A percentile compares a stretch with the other conserved stretches of the same genome.
These are phyloP conservation scores for Scophthalmus maximus DNA, from an alignment of 2,113 vertebrate genomes.

Conservation along the genomic window DNA sequence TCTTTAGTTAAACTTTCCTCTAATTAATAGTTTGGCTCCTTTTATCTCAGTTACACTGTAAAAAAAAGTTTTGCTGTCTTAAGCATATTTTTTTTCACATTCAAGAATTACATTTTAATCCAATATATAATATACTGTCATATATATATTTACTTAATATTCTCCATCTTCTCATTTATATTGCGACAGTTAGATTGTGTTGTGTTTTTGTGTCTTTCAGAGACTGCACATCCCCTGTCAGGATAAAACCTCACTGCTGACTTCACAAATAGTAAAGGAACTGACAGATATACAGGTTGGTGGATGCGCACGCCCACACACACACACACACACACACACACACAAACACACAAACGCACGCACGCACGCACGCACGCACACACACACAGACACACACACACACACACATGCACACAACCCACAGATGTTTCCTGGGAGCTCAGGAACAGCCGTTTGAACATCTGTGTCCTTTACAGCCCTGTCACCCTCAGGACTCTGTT, in stretches of 20 bases:
- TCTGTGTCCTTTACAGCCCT: conserved; percentile 34
- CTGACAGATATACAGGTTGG: conserved; percentile 88
- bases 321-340: conserved; percentile 9
- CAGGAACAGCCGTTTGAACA: conserved; percentile 48
- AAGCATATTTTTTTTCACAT: too few relatives aligned
- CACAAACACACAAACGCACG: conserved; percentile 1
- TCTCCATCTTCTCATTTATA: too few relatives aligned
- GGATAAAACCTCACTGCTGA: conserved; percentile 83
- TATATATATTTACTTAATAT: too few relatives aligned
- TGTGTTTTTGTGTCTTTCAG: conserved; percentile 68
- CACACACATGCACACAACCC: neutral
- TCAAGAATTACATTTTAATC: too few relatives aligned
- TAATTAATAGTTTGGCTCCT: too few relatives aligned
- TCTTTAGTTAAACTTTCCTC: too few relatives aligned
- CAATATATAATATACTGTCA: too few relatives aligned
- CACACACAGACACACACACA: conserved; percentile 1
- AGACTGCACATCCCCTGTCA: conserved; percentile 84
- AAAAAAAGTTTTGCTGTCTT: too few relatives aligned
- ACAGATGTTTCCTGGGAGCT: conserved; percentile 47
- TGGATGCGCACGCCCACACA: conserved; percentile 10
- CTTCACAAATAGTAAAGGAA: conserved; percentile 82
- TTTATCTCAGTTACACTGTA: too few relatives aligned
- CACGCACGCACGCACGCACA: conserved; percentile 4
- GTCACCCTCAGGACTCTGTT: conserved; percentile 29
- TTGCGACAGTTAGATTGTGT: too few relatives aligned